Percentiles rank a stretch among this genome's conserved stretches.
phyloP scores from a whole-genome alignment of 2,888 invertebrate genomes.

The Matsumyia berberina region DNA sequence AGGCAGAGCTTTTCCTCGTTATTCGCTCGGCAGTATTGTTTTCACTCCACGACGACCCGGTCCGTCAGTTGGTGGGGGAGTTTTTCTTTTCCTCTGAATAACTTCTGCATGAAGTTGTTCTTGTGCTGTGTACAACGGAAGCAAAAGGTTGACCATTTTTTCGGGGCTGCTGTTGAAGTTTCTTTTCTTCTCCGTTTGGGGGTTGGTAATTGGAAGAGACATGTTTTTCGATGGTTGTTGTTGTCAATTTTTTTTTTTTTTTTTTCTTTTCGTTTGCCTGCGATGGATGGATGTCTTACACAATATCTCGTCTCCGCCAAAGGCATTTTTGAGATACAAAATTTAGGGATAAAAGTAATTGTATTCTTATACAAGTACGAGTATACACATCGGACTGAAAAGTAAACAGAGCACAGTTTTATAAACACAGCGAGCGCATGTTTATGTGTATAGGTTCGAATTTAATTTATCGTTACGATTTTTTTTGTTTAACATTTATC shows the following conservation, averaged over 20 bases:
- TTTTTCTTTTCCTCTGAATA: not conserved
- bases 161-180: slow-evolving; percentile 8
- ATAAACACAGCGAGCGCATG: not conserved
- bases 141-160: slow-evolving; percentile 43
- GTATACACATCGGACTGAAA: slow-evolving; percentile 10
- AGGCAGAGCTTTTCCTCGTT: slow-evolving; percentile 41
- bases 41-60: slow-evolving; percentile 8
- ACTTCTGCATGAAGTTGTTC: not conserved
- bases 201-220: slow-evolving; percentile 51
- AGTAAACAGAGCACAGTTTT: slow-evolving; percentile 20
- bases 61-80: not conserved
- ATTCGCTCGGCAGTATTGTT: slow-evolving; percentile 27
- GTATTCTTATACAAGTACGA: not conserved
- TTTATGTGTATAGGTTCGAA: not conserved
- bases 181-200: not conserved
- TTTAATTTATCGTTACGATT: not conserved
- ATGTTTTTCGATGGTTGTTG: slow-evolving; percentile 14
- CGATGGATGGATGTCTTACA: slow-evolving; percentile 25
- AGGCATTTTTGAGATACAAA: slow-evolving; percentile 31
- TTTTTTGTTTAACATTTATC: slow-evolving; percentile 13
- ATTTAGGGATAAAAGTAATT: slow-evolving; percentile 10
- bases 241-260: slow-evolving; percentile 18
- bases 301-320: slow-evolving; percentile 28
- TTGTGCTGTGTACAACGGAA: slow-evolving; percentile 40
- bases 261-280: too few relatives aligned